A percentile compares a stretch with the other conserved stretches of the same genome.
These are phyloP conservation scores for Ischnus inquisitorius DNA, from an alignment of 2,888 invertebrate genomes.

Conservation along the genomic window DNA sequence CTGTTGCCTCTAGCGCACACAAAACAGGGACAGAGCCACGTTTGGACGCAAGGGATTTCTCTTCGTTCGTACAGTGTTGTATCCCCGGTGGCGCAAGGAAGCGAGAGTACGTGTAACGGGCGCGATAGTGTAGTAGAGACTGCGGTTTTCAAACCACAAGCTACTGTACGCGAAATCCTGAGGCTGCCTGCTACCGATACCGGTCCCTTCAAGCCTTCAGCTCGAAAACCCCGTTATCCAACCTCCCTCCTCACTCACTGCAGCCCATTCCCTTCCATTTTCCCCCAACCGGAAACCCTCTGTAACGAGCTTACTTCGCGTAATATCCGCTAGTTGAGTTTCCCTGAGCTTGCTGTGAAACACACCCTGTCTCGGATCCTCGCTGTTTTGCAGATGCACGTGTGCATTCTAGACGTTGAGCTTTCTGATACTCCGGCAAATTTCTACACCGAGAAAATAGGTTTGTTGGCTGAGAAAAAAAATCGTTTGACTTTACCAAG, in stretches of 20 bases:
- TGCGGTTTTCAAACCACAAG: slow-evolving; percentile 83
- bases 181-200: slow-evolving; percentile 72
- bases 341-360: slow-evolving; percentile 35
- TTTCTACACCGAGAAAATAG: no score
- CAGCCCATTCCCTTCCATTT: slow-evolving; percentile 29
- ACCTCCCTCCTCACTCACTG: neutral
- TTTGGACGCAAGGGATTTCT: slow-evolving; percentile 39
- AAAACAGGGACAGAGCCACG: slow-evolving; percentile 77
- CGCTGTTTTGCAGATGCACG: slow-evolving; percentile 23
- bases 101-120: slow-evolving; percentile 58
- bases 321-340: slow-evolving; percentile 77
- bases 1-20: slow-evolving; percentile 64
- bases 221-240: slow-evolving; percentile 19
- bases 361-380: slow-evolving; percentile 20
- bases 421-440: slow-evolving; percentile 45
- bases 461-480: no score
- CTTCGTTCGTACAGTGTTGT: slow-evolving; percentile 12
- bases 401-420: slow-evolving; percentile 31
- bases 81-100: slow-evolving; percentile 29
- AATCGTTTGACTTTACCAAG: no score
- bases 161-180: slow-evolving; percentile 77
- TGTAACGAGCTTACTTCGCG: slow-evolving; percentile 84
- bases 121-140: slow-evolving; percentile 80
- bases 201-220: slow-evolving; percentile 25
- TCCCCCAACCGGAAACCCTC: slow-evolving; percentile 77